phyloP scores from a whole-genome alignment of 2,888 invertebrate genomes.

The Serripes groenlandicus region DNA sequence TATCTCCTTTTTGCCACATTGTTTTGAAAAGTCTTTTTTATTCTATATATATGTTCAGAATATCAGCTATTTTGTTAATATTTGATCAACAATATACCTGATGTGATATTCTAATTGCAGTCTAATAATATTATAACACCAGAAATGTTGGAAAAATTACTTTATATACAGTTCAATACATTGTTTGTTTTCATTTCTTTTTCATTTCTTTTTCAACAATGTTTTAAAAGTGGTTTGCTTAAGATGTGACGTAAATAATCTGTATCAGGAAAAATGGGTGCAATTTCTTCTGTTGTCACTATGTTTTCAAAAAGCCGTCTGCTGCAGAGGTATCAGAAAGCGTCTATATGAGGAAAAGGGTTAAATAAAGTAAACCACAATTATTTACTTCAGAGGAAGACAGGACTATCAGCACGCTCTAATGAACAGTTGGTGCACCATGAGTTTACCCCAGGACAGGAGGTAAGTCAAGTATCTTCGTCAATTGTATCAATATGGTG shows the following conservation, averaged over 20 bases:
- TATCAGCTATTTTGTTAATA: too few relatives aligned
- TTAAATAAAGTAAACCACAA: background rate
- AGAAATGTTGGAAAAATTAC: too few relatives aligned
- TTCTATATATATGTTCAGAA: too few relatives aligned
- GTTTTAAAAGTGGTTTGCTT: background rate
- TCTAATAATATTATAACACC: too few relatives aligned
- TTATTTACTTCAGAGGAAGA: slow-evolving; percentile 70
- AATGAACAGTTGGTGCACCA: slow-evolving; percentile 71
- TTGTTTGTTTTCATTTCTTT: too few relatives aligned
- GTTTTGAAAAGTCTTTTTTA: background rate
- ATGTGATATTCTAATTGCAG: too few relatives aligned
- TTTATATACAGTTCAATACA: too few relatives aligned
- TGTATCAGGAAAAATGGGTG: background rate
- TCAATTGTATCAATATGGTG: background rate
- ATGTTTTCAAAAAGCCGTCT: background rate
- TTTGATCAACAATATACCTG: too few relatives aligned
- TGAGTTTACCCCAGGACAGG: slow-evolving; percentile 68
- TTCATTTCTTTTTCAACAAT: background rate
- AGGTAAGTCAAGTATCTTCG: slow-evolving; percentile 53
- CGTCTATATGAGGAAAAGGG: background rate
- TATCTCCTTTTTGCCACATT: background rate
- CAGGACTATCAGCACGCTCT: slow-evolving; percentile 64
- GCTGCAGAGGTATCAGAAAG: background rate
- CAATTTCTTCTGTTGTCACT: background rate
- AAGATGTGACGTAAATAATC: background rate